These are phyloP conservation scores for Ctenopoma multispine DNA, from an alignment of 2,797 vertebrate species.

Conservation along the genomic window DNA sequence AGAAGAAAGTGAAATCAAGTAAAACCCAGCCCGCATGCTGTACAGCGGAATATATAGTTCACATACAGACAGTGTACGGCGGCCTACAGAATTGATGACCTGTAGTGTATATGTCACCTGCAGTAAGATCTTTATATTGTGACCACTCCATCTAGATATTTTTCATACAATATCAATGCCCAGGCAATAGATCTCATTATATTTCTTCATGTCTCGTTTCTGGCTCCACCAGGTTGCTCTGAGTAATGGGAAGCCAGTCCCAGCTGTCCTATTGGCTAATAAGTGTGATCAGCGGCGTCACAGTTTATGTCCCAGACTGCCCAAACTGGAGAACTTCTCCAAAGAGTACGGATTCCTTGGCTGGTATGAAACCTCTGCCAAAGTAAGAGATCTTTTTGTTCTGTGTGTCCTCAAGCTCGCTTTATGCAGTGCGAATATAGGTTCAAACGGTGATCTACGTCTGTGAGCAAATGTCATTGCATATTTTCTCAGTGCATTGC, in stretches of 20 bases:
- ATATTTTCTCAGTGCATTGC: neutral
- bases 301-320: constrained; percentile 80
- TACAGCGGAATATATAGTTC: too few relatives aligned
- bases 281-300: constrained; percentile 84
- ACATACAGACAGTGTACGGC: too few relatives aligned
- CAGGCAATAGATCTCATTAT: too few relatives aligned
- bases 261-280: constrained; percentile 85
- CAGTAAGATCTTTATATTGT: too few relatives aligned
- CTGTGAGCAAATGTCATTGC: neutral
- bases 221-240: constrained; percentile 75
- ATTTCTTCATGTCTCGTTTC: neutral
- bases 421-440: neutral
- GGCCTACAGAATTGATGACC: too few relatives aligned
- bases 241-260: constrained; percentile 81
- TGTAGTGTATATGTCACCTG: too few relatives aligned
- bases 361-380: constrained; percentile 87
- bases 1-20: too few relatives aligned
- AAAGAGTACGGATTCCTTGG: constrained; percentile 83
- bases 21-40: too few relatives aligned
- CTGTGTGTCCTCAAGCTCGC: neutral
- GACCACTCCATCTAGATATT: too few relatives aligned
- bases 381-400: constrained; percentile 61
- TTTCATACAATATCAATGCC: too few relatives aligned
- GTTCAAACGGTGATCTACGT: neutral
- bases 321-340: constrained; percentile 84